Conservation (phyloP, 2,888 invertebrate genomes). For the Atethmia centrago region DNA sequence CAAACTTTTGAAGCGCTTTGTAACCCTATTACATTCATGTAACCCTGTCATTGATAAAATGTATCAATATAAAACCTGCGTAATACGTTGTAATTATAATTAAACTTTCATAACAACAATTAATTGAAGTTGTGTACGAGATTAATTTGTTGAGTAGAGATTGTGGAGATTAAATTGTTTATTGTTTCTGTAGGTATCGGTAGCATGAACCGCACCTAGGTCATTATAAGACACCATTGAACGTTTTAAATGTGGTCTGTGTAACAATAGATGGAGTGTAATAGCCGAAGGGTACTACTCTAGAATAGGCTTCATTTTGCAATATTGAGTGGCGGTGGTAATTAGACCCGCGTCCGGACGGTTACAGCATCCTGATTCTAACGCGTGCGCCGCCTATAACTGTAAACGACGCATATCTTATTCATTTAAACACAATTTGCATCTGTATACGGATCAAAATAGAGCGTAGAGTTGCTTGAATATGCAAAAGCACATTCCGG, state of each 20-base stretch:
- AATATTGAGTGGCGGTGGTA: conserved; percentile 87
- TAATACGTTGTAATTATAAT: conserved; percentile 81
- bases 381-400: conserved; percentile 73
- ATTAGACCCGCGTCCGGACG: conserved; percentile 87
- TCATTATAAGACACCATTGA: conserved; percentile 82
- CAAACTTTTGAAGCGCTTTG: conserved; percentile 66
- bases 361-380: conserved; percentile 89
- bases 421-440: conserved; percentile 36
- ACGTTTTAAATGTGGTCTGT: conserved; percentile 81
- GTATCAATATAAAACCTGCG: conserved; percentile 71
- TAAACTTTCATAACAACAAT: conserved; percentile 86
- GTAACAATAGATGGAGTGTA: conserved; percentile 84
- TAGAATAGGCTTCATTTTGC: conserved; percentile 87
- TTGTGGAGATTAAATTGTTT: conserved; percentile 82
- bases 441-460: conserved; percentile 29
- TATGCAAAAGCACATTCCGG: conserved; percentile 62
- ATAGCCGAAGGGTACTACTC: conserved; percentile 83
- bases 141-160: conserved; percentile 82
- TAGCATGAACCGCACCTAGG: conserved; percentile 77
- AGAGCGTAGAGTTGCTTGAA: conserved; percentile 62
- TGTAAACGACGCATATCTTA: conserved; percentile 60
- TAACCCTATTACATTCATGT: conserved; percentile 74
- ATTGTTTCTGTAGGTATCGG: conserved; percentile 77
- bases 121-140: conserved; percentile 81
- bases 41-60: conserved; percentile 73